phyloP scores from a whole-genome alignment of 2,113 vertebrate species.

The Cyanoramphus novaezelandiae region DNA sequence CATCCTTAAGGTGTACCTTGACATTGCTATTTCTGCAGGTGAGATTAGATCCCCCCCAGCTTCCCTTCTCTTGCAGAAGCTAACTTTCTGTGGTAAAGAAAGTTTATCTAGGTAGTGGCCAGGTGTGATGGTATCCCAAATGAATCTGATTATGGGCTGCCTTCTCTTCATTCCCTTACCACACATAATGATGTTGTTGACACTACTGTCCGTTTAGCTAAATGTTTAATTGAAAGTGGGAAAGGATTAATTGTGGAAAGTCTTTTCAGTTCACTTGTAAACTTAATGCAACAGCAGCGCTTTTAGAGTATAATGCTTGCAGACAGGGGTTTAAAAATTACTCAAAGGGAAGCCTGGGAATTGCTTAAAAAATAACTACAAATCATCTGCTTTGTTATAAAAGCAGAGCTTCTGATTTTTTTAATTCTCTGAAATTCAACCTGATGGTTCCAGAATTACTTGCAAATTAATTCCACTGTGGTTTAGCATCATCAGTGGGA shows the following conservation, averaged over 20 bases:
- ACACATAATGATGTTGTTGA: not conserved
- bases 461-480: slow-evolving; percentile 54
- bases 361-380: not conserved
- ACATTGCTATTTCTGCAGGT: not conserved
- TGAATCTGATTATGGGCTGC: not conserved
- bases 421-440: slow-evolving; percentile 17
- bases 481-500: slow-evolving; percentile 53
- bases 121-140: not conserved
- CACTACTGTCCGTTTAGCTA: not conserved
- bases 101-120: not conserved
- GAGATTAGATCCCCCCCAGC: not conserved
- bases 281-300: not conserved
- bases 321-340: not conserved
- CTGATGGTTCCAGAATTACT: slow-evolving; percentile 37
- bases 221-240: fast-evolving
- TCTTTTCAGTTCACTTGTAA: not conserved
- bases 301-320: not conserved
- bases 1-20: not conserved
- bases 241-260: not conserved
- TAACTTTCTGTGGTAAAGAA: not conserved
- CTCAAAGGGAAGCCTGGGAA: not conserved
- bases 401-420: slow-evolving; percentile 4
- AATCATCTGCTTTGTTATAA: slow-evolving; percentile 15
- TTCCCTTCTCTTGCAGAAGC: not conserved
- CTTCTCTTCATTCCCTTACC: not conserved